Percentiles rank a stretch among this genome's conserved stretches.
Conservation (phyloP, 2,113 vertebrate species). For the Gasterosteus aculeatus region DNA sequence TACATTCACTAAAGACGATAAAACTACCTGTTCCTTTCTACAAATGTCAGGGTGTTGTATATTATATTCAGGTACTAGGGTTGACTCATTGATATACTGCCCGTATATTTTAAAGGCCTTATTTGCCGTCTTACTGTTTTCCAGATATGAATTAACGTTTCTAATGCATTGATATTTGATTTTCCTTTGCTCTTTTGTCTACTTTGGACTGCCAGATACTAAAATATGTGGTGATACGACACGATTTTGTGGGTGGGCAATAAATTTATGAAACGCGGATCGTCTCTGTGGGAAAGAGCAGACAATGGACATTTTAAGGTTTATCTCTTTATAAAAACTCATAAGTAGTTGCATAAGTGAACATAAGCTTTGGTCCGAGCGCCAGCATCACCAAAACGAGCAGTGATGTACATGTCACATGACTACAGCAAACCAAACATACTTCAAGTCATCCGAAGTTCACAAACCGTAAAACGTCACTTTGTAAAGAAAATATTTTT, state of each 20-base stretch:
- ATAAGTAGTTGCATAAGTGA: conserved; percentile 47
- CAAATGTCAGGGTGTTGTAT: conserved; percentile 3
- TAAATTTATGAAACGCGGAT: conserved; percentile 49
- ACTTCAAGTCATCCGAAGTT: conserved; percentile 9
- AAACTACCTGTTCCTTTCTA: neutral
- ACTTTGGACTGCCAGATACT: conserved; percentile 9
- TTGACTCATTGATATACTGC: neutral
- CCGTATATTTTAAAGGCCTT: conserved; percentile 16
- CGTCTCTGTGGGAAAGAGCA: conserved; percentile 21
- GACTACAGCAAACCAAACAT: conserved; percentile 25
- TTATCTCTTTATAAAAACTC: conserved; percentile 70
- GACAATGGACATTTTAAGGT: neutral
- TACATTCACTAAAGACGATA: conserved; percentile 7
- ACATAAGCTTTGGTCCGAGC: conserved; percentile 54
- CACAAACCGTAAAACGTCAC: conserved; percentile 3
- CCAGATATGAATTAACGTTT: neutral
- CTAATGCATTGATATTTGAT: conserved; percentile 19
- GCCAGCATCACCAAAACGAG: conserved; percentile 17
- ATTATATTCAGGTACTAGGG: neutral
- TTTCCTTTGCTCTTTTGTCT: neutral
- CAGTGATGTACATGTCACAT: conserved; percentile 21
- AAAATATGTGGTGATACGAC: conserved; percentile 25
- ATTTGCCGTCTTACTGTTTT: neutral
- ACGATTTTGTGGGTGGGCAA: conserved; percentile 52
- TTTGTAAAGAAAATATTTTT: neutral